Base-by-base conservation (phyloP, 1,140 invertebrate genomes). In the Drosophila ohnishii region DNA sequence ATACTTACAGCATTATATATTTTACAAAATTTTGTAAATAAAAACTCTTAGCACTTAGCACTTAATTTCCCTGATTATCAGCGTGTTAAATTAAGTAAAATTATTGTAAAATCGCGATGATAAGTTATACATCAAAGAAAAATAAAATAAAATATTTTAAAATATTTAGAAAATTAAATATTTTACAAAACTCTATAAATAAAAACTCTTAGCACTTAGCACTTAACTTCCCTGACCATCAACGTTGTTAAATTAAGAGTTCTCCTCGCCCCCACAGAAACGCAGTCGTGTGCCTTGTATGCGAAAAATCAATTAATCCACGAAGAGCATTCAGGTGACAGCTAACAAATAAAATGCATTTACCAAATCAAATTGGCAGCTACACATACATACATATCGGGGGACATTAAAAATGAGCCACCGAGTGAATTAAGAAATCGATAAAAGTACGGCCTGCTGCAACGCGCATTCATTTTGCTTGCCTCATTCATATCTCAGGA, bases 341-440 rank as follows among this genome's bases (percentile, higher is more conserved):
- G 77, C 62, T 16, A 58, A 85, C 81, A 85, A 80, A 80, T 66
- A 85, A 85, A 85, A 85, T 85, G 81, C 81, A 85, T 85, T 84
- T 84, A 76, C 81, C 61, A 79, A 72, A 84, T 75, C 71, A 83
- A 75, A 65, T 67, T 72, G 66, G 62, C 63, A 69, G 40, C 40
- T 14, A 53, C 8, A 37, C 13, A 8, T 45, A 45, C 44, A 9
- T 5, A 45, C 35, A 50, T 8, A 44, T 6, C 37, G 11, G 8
- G 10, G 8, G 42, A 62, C 42, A 66, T 65, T 25, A 67, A 50
- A 65, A 67, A 64, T 65, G 40, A 28, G 13, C 51, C 13, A 34
- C 8, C 16, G 47, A 40, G 11, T 40, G 64, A 34, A 62, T 39
- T 65, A 50, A 65, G 48, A 53, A 77, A 82, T 81, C 79, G 79